A percentile compares a stretch with the other conserved stretches of the same genome.
These are phyloP conservation scores for Automeris io DNA, from an alignment of 2,888 invertebrate species.

Conservation along the genomic window DNA sequence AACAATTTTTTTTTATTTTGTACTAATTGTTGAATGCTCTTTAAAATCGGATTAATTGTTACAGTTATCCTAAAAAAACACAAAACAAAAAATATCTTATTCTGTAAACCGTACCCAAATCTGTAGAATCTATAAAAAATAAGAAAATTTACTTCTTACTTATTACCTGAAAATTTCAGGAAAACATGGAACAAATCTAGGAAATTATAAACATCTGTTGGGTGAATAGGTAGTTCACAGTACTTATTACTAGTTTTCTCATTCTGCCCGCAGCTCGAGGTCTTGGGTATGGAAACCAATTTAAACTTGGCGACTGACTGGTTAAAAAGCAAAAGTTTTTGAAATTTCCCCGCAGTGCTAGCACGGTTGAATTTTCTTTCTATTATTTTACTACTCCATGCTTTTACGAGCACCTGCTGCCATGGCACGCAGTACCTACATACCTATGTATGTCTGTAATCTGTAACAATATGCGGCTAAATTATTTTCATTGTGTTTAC, in stretches of 20 bases:
- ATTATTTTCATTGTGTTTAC: slow-evolving; percentile 1
- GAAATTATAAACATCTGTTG: slow-evolving; percentile 27
- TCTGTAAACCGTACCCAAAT: too few relatives aligned
- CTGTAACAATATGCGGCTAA: slow-evolving; percentile 28
- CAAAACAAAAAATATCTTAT: too few relatives aligned
- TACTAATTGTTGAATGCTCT: too few relatives aligned
- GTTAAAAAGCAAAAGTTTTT: slow-evolving; percentile 70
- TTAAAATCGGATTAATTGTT: too few relatives aligned
- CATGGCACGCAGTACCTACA: slow-evolving; percentile 32
- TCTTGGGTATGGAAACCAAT: slow-evolving; percentile 60
- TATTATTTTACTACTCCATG: slow-evolving; percentile 55
- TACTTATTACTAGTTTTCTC: slow-evolving; percentile 55
- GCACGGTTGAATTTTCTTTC: slow-evolving; percentile 45
- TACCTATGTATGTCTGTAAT: too few relatives aligned
- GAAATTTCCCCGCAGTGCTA: slow-evolving; percentile 50
- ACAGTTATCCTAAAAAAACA: too few relatives aligned
- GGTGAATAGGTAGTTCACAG: slow-evolving; percentile 33
- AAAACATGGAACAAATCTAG: too few relatives aligned
- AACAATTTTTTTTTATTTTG: too few relatives aligned
- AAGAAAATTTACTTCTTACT: too few relatives aligned
- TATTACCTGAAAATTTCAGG: too few relatives aligned
- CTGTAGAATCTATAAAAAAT: too few relatives aligned
- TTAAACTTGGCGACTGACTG: slow-evolving; percentile 67
- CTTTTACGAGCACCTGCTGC: slow-evolving; percentile 53
- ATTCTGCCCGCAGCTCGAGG: slow-evolving; percentile 33